Evolutionary conservation across 2,113 vertebrate species (phyloP), one percentile per base, ranked within the genome.

Genomic region (Syngnathoides biaculeatus): DNA sequence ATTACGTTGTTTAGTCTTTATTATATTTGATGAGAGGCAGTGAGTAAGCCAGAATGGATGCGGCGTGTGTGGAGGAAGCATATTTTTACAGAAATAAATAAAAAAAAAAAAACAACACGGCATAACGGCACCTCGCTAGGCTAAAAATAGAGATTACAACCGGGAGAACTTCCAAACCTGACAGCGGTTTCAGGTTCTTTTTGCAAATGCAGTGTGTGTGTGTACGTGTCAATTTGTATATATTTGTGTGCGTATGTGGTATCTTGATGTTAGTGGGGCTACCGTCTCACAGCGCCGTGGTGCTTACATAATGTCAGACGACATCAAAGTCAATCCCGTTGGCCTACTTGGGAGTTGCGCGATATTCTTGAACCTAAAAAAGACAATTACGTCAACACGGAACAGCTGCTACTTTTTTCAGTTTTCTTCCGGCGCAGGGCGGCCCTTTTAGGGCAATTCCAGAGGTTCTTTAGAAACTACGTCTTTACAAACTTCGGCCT

Each of bases 81-180:
- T 15, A 8, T 30, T 30, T 30, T 64, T 67, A 68, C 35, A 10
- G 10, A 68, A 12, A 45, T 0, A 45, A 20, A 48, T 20, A 38
- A 53, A 74, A 13, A 64, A 24, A 22, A 55, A 65, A 67, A 62
- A 66, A 50, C 9, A 57, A 57, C 26, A 62, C 45, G 67, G 8
- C 39, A 6, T 13, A 61, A 61, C 38, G 35, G 59, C 59, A 15
- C 38, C 20, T 72, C 73, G 69, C 68, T 64, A 57, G 57, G 27
- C 83, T 81, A 83, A 85, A 89, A 86, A 86, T 82, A 87, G 79
- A 50, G 42, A 27, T 48, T 61, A 61, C 4, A 71, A 68, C 72
- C 59, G 42, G 68, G 63, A 73, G 74, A 68, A 67, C 67, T 84
- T 74, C 71, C 65, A 79, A 57, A 80, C 30, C 66, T 78, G 78